These are phyloP conservation scores for Acanthis flammea DNA, from an alignment of 2,797 vertebrate genomes.

Conservation along the genomic window DNA sequence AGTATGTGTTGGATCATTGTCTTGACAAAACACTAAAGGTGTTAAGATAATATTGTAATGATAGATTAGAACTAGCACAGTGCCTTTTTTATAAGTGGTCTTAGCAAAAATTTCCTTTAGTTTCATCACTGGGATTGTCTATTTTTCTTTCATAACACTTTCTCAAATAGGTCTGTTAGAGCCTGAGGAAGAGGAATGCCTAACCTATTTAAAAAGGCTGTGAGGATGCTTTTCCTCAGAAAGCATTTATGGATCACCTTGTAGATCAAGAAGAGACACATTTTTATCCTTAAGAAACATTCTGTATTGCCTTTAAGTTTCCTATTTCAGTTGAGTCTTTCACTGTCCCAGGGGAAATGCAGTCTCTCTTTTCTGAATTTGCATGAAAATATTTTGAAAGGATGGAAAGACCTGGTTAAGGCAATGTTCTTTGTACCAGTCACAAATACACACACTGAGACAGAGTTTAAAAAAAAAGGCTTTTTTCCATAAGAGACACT, in stretches of 20 bases:
- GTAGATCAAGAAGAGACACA: neutral
- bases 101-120: neutral
- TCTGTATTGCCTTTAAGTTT: constrained; percentile 1
- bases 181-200: neutral
- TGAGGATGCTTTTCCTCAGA: neutral
- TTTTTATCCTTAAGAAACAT: constrained; percentile 1
- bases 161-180: neutral
- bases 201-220: constrained; percentile 10
- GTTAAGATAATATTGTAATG: neutral
- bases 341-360: neutral
- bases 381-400: constrained; percentile 42
- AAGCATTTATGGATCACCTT: constrained; percentile 9
- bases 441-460: neutral
- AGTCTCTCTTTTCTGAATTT: constrained; percentile 8
- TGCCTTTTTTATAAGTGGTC: neutral
- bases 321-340: neutral
- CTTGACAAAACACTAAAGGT: neutral
- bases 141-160: neutral
- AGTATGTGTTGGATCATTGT: neutral
- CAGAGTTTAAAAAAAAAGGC: neutral
- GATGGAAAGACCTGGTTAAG: neutral
- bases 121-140: neutral
- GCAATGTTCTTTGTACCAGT: neutral
- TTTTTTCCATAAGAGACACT: neutral
- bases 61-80: neutral